Base-by-base conservation (phyloP, 2,888 invertebrate genomes). In the Sussaba pulchella region DNA sequence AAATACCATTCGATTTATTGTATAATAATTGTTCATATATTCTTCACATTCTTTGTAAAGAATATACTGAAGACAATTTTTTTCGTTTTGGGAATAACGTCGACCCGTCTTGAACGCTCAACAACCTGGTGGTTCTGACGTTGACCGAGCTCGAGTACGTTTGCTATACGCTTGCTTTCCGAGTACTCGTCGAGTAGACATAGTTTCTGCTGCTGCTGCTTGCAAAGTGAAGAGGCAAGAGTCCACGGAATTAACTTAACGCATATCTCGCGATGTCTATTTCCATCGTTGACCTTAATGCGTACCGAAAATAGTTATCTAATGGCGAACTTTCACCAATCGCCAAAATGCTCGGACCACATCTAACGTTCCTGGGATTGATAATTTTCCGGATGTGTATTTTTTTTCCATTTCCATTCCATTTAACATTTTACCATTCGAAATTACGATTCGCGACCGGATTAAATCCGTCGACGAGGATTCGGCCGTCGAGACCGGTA, bases 211-310 rank as follows among this genome's bases (percentile, higher is more conserved):
- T n/a, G n/a, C n/a, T n/a, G n/a, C n/a, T n/a, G n/a, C n/a, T n/a
- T 36, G 24, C 64, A 31, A 39, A 52, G 67, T 43, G 45, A 8
- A 47, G 26, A 70, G 70, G 63, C 41, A 61, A 61, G 69, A 17
- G 47, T 70, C 59, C 75, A 24, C 52, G 64, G 6, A 31, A 31
- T 5, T 2, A 31, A 31, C 31, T n/a, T n/a, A 6, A 31, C 31
- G 6, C 31, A 31, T 5, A 6, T 50, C 54, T 45, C 52, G 50
- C 71, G 76, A 57, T 78, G 78, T 2, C 83, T 85, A 85, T 85
- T 85, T 83, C 70, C 63, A 74, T 76, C 67, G 78, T 78, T 83
- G 85, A 84, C 85, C 85, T 84, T 85, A 84, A 84, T 85, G 84
- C 83, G 69, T 50, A 81, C 84, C 82, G 59, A 84, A 83, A 85